Conservation (phyloP, 1,140 invertebrate genomes). For the Musca vetustissima region DNA sequence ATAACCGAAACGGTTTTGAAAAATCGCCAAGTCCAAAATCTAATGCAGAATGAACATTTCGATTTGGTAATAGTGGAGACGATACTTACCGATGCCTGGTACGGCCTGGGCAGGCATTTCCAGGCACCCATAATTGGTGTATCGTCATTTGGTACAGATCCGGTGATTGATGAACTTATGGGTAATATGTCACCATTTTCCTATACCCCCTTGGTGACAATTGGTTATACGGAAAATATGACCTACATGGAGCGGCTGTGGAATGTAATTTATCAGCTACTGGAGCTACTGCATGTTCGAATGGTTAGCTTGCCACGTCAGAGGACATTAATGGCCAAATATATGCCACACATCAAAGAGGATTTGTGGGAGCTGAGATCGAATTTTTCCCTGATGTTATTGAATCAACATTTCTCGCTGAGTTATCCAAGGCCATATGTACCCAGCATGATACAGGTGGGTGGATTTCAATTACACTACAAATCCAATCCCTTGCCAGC, state of each 20-base stretch:
- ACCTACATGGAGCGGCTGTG: slow-evolving; percentile 50
- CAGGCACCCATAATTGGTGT: slow-evolving; percentile 45
- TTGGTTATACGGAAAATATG: slow-evolving; percentile 52
- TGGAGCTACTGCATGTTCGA: slow-evolving; percentile 32
- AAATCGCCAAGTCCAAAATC: slow-evolving; percentile 31
- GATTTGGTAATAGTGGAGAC: slow-evolving; percentile 49
- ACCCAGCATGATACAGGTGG: slow-evolving; percentile 58
- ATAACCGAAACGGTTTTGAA: background rate
- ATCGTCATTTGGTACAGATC: slow-evolving; percentile 42
- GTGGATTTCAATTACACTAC: slow-evolving; percentile 60
- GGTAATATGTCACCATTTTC: slow-evolving; percentile 47
- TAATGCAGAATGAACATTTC: slow-evolving; percentile 37
- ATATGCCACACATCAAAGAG: slow-evolving; percentile 55
- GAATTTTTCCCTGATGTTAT: slow-evolving; percentile 59
- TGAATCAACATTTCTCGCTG: slow-evolving; percentile 62
- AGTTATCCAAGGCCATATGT: slow-evolving; percentile 59
- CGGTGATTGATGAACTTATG: slow-evolving; percentile 33
- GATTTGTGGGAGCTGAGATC: slow-evolving; percentile 51
- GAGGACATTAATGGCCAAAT: slow-evolving; percentile 39
- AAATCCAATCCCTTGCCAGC: slow-evolving; percentile 47
- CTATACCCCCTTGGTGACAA: slow-evolving; percentile 49
- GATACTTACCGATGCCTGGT: slow-evolving; percentile 35
- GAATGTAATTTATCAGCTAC: slow-evolving; percentile 47
- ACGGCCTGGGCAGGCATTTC: slow-evolving; percentile 43
- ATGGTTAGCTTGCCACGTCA: slow-evolving; percentile 42